Conservation (phyloP, 2,113 vertebrate species). For the Clupea harengus region DNA sequence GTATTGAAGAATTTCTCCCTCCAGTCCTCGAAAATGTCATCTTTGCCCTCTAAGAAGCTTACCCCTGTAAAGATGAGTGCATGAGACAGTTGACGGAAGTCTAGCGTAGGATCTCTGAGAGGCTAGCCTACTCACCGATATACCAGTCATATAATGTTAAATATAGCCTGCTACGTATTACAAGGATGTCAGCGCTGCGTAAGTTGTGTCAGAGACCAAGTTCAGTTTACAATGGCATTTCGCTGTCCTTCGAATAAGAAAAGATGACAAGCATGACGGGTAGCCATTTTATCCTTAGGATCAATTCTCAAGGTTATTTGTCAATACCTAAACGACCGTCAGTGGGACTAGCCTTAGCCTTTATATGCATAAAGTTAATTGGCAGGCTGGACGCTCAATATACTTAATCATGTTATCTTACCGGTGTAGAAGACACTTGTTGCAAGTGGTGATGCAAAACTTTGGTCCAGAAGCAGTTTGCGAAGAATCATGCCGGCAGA, state of each 20-base stretch:
- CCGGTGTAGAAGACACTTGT: slow-evolving; percentile 84
- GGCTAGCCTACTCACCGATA: neutral
- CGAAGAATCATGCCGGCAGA: slow-evolving; percentile 71
- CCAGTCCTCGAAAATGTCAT: slow-evolving; percentile 86
- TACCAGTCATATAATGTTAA: neutral
- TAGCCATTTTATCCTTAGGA: slow-evolving; percentile 8
- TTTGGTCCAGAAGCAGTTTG: slow-evolving; percentile 85
- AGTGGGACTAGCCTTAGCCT: neutral
- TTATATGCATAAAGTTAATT: neutral
- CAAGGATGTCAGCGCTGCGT: neutral
- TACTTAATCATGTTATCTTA: slow-evolving; percentile 26
- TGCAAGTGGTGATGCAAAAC: slow-evolving; percentile 76
- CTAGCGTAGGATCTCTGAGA: neutral
- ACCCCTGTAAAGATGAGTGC: slow-evolving; percentile 70
- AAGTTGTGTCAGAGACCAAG: neutral
- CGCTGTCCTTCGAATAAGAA: neutral
- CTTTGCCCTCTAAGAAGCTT: slow-evolving; percentile 85
- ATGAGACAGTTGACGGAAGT: neutral
- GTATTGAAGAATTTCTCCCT: slow-evolving; percentile 92
- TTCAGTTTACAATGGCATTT: neutral
- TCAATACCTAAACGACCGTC: neutral
- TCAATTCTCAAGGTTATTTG: neutral
- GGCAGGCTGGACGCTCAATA: neutral
- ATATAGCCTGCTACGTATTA: neutral
- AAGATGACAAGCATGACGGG: neutral